Percentiles rank a stretch among this genome's conserved stretches.
Conservation (phyloP, 2,797 vertebrate genomes). For the Darevskia nairensis region DNA sequence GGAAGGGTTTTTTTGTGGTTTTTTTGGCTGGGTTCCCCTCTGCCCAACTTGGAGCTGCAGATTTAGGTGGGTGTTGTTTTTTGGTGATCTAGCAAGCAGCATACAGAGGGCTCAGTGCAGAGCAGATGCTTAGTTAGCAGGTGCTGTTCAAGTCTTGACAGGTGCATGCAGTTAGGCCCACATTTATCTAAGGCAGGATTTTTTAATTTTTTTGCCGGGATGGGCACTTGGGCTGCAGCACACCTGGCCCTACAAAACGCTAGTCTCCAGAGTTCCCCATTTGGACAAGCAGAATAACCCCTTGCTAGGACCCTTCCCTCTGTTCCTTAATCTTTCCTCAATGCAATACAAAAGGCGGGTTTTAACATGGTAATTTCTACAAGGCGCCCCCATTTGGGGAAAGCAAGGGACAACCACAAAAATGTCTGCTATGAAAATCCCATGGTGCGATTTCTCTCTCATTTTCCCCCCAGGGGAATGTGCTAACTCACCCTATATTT, state of each 20-base stretch:
- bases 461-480: too few relatives aligned
- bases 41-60: too few relatives aligned
- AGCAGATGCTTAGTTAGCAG: not conserved
- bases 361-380: not conserved
- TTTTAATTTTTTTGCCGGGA: not conserved
- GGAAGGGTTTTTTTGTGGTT: not conserved
- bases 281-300: too few relatives aligned
- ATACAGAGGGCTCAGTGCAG: conserved; percentile 21
- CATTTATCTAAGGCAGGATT: not conserved
- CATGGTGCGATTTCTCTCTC: not conserved
- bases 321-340: not conserved
- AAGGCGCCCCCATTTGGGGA: not conserved
- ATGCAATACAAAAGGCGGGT: too few relatives aligned
- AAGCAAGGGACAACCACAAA: not conserved
- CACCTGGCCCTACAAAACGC: not conserved
- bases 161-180: not conserved
- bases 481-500: not conserved
- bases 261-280: not conserved
- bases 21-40: not conserved
- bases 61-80: not conserved
- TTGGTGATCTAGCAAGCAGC: conserved; percentile 29
- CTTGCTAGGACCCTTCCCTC: not conserved
- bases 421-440: not conserved
- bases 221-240: not conserved
- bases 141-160: not conserved